Percentiles rank a stretch among this genome's conserved stretches.
phyloP scores from a whole-genome alignment of 2,888 invertebrate species.

The Chloroclysta siterata region DNA sequence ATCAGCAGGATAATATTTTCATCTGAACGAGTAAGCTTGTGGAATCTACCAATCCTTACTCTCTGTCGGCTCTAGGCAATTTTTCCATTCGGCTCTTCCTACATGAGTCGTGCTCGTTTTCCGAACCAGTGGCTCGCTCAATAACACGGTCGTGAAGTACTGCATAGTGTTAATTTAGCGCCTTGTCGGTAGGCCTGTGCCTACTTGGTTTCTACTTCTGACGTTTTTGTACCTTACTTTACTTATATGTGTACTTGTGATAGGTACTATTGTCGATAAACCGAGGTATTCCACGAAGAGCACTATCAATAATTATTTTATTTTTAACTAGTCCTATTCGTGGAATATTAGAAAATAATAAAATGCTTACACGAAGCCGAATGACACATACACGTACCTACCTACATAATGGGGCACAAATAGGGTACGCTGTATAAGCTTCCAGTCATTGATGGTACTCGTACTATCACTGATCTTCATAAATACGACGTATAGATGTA shows the following conservation, averaged over 20 bases:
- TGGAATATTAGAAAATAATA: not conserved
- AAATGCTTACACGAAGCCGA: not conserved
- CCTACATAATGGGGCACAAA: too few species aligned
- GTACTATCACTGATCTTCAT: too few species aligned
- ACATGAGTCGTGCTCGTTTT: constrained; percentile 56
- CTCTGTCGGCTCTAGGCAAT: too few species aligned
- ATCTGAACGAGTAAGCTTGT: too few species aligned
- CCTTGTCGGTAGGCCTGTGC: not conserved
- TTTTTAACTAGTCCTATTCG: not conserved
- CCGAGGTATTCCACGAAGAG: not conserved
- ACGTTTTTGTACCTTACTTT: not conserved
- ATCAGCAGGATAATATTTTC: not conserved
- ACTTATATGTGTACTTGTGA: not conserved
- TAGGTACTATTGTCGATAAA: not conserved
- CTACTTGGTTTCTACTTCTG: not conserved
- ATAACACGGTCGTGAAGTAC: constrained; percentile 47
- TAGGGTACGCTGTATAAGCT: too few species aligned
- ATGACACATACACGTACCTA: not conserved
- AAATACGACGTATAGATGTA: too few species aligned
- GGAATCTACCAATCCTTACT: too few species aligned
- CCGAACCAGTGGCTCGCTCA: constrained; percentile 57
- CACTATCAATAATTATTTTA: not conserved
- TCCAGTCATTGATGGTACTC: too few species aligned
- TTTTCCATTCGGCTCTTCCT: constrained; percentile 60
- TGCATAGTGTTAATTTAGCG: not conserved